Evolutionary conservation across 92 coral and sea anemone species (phyloP), one percentile per base, ranked within the genome.

Genomic region (Hydrozoanthus gracilis): DNA sequence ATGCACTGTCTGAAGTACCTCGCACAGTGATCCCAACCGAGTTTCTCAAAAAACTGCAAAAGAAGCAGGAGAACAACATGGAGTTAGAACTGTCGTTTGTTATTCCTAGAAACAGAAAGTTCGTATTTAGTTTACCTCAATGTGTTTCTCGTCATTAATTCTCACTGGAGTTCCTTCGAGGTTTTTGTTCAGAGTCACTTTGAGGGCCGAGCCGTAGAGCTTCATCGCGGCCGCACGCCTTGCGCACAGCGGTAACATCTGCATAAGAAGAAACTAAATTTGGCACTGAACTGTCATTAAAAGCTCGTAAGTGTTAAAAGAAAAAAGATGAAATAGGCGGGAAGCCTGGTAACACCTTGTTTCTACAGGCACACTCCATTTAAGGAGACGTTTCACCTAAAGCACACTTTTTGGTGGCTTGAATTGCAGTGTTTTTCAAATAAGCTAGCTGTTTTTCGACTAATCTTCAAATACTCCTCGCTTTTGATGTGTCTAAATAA

Each of bases 21-120:
- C 8, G 79, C 94, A 82, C 98, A 97, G 76, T 97, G 97, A 13
- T 89, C 83, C 97, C 98, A 94, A 13, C 95, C 95, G 39, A 97
- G 98, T 79, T 87, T 88, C 64, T 92, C 98, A 65, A 95, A 95
- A 75, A 97, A 68, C 99, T 97, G 87, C 69, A 93, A 79, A 9
- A 89, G 71, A 86, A 18, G 65, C 39, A 68, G 46, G 12, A 68
- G 39, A 68, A 68, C n/a, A 14, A 62, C 68, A 62, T 3, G 27
- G 13, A 14, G 18, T 20, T n/a, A 72, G 54, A 11, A 48, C 14
- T 13, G 16, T 45, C 8, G 55, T n/a, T 16, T 16, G 7, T 16
- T 3, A 13, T 6, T 8, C 13, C 3, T 16, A 9, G 50, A 17
- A 10, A 74, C 8, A 51, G 4, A 16, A 49, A 3, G 49, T 7